Evolutionary conservation across 2,113 vertebrate species (phyloP), one percentile per base, ranked within the genome.

Genomic region (Cnemophilus loriae): DNA sequence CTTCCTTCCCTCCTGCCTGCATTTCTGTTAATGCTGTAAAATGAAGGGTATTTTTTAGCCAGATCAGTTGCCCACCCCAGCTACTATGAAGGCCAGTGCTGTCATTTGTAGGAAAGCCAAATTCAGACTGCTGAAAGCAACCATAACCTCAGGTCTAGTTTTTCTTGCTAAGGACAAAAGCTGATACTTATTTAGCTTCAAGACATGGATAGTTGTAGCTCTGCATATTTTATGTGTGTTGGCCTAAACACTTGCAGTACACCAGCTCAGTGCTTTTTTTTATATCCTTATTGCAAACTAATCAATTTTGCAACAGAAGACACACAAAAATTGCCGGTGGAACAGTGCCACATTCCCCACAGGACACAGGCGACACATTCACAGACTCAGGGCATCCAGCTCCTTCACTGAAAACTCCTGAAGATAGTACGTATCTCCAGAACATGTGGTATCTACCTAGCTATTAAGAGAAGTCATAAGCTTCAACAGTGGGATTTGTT

Each of bases 331-430:
- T 18, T 64, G 13, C 35, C n/a, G n/a, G n/a, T 30, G 41, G 15
- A 80, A 17, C 15, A 80, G 28, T 27, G 24, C n/a, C 7, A 4
- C 44, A 71, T 50, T 64, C 33, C 24, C 21, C 59, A 74, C 24
- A 56, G 28, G 37, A 35, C 26, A 74, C 0, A 2, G 52, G 30
- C 0, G 0, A 78, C 50, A 41, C 11, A 44, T 50, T 27, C 1
- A 1, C 47, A 71, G 49, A 73, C 11, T 70, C 13, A 27, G 27
- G 42, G 35, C n/a, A 78, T 47, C 52, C 57, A 85, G 7, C 18
- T 15, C 42, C 39, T 81, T 24, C 74, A 42, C n/a, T 61, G 70
- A 79, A 74, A 64, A 67, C 8, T 64, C n/a, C 57, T 35, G n/a
- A 46, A 68, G n/a, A 70, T 4, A 16, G 52, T 26, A 63, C 26